A percentile compares a stretch with the other conserved stretches of the same genome.
These are phyloP conservation scores for Philhelius pedissequus DNA, from an alignment of 2,888 invertebrate species.

Conservation along the genomic window DNA sequence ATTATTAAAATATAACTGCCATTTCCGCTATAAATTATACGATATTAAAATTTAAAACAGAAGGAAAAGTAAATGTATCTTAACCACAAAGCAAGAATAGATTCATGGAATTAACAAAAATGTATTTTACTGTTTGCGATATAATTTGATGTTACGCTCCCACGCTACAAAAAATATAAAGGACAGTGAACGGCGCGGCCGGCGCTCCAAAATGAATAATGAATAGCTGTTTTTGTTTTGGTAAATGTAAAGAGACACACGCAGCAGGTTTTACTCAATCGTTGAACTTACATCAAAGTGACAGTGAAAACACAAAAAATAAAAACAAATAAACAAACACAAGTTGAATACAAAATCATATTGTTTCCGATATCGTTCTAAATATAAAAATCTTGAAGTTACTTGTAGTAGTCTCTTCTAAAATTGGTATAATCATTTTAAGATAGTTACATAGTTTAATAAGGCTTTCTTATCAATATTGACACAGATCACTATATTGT, in stretches of 20 bases:
- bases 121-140: conserved; percentile 28
- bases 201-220: conserved; percentile 39
- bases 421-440: not conserved
- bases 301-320: not conserved
- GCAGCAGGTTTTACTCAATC: conserved; percentile 31
- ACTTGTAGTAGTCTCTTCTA: not conserved
- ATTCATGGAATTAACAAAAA: conserved; percentile 18
- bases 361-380: not conserved
- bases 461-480: not conserved
- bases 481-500: not conserved
- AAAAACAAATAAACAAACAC: not conserved
- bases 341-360: not conserved
- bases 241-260: conserved; percentile 20
- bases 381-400: conserved; percentile 5
- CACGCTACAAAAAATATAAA: conserved; percentile 13
- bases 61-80: not conserved
- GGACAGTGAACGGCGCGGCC: conserved; percentile 36
- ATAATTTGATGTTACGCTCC: conserved; percentile 45
- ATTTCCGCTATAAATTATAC: conserved; percentile 45
- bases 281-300: conserved; percentile 22
- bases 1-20: conserved; percentile 44
- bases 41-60: not conserved
- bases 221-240: conserved; percentile 26
- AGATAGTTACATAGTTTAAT: not conserved
- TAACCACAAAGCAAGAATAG: conserved; percentile 11